Conservation (phyloP, 1,140 invertebrate genomes). For the Spodoptera frugiperda region DNA sequence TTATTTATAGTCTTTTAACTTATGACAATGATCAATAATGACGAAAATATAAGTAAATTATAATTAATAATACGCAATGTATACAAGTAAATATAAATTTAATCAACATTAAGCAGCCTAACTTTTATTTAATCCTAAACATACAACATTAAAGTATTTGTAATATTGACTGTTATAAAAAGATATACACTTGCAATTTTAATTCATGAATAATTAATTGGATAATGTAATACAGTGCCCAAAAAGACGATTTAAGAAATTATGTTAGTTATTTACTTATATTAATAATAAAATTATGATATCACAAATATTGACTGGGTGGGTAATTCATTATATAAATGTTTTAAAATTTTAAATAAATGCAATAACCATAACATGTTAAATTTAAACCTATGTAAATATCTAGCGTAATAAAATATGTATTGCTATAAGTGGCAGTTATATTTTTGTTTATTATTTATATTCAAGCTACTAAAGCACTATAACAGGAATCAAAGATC, state of each 20-base stretch:
- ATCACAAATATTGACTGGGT: not conserved
- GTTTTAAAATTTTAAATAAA: not conserved
- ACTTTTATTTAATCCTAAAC: slow-evolving; percentile 2
- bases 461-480: slow-evolving; percentile 4
- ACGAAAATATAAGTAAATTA: not conserved
- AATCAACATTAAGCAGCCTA: not conserved
- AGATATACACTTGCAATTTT: not conserved
- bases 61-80: slow-evolving; percentile 8
- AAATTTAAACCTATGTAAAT: slow-evolving; percentile 1
- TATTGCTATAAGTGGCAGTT: slow-evolving; percentile 26
- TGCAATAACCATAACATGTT: slow-evolving; percentile 3
- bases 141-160: not conserved
- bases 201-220: not conserved
- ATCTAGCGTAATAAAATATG: not conserved
- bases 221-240: not conserved
- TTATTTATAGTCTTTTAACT: no score
- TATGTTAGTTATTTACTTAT: not conserved
- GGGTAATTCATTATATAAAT: not conserved
- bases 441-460: not conserved
- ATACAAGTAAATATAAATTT: not conserved
- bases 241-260: not conserved
- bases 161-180: not conserved
- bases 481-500: not conserved
- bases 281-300: not conserved
- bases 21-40: no score